These are phyloP conservation scores for Kryptolebias marmoratus DNA, from an alignment of 2,113 vertebrate genomes.

Conservation along the genomic window DNA sequence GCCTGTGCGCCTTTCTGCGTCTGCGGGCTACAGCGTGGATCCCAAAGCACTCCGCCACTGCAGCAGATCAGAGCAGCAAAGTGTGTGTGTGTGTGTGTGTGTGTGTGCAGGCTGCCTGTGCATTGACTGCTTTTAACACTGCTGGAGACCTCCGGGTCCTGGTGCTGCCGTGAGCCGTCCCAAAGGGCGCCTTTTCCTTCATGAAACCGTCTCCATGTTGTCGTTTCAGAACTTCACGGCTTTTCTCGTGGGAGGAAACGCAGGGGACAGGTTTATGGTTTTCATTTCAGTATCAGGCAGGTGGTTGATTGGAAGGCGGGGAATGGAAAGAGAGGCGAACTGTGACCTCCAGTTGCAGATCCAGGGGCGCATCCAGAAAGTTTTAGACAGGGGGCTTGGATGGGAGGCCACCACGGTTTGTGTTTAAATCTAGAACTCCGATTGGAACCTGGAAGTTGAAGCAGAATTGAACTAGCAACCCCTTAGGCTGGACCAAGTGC, in stretches of 20 bases:
- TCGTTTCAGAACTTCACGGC: slow-evolving; percentile 22
- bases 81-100: slow-evolving; percentile 27
- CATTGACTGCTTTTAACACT: slow-evolving; percentile 62
- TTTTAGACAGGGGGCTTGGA: too few relatives aligned
- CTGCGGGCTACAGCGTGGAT: slow-evolving; percentile 57
- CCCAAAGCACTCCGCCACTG: slow-evolving; percentile 69
- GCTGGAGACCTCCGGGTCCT: slow-evolving; percentile 37
- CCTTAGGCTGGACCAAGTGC: too few relatives aligned
- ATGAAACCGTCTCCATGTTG: slow-evolving; percentile 9
- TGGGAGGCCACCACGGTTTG: not conserved
- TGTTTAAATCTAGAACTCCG: not conserved
- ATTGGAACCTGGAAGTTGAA: not conserved
- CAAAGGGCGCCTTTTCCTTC: not conserved
- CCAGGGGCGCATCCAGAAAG: too few relatives aligned
- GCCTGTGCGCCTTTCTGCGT: slow-evolving; percentile 8
- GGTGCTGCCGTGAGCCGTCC: slow-evolving; percentile 40
- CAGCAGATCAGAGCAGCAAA: slow-evolving; percentile 70
- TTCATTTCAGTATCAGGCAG: slow-evolving; percentile 33
- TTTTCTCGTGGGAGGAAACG: not conserved
- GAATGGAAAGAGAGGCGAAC: slow-evolving; percentile 36
- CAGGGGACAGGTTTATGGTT: slow-evolving; percentile 24
- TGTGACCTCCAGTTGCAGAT: slow-evolving; percentile 63
- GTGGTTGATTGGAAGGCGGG: slow-evolving; percentile 48
- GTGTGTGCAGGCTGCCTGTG: slow-evolving; percentile 46
- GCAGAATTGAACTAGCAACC: too few relatives aligned